These are phyloP conservation scores for Drosophila virilis DNA, from an alignment of 1,140 invertebrate genomes.

Conservation along the genomic window DNA sequence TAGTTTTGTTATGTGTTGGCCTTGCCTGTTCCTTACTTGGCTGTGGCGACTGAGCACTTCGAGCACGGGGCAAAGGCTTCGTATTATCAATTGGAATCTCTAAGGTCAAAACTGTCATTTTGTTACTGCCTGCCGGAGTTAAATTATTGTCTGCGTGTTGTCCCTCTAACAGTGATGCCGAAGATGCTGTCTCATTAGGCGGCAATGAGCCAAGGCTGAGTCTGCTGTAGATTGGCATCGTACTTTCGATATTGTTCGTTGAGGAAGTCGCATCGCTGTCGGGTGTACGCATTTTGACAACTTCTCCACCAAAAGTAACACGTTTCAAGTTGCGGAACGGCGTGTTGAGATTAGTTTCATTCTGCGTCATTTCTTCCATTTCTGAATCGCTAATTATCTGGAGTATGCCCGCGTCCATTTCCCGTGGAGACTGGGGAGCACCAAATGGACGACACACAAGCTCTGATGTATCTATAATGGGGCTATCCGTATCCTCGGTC, in stretches of 20 bases:
- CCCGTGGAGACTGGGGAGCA: slow-evolving; percentile 46
- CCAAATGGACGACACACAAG: slow-evolving; percentile 57
- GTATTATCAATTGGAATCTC: slow-evolving; percentile 81
- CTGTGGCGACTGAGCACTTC: slow-evolving; percentile 30
- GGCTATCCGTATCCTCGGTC: slow-evolving; percentile 71
- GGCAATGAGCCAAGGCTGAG: not conserved
- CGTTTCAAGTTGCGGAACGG: slow-evolving; percentile 86
- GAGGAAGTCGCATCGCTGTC: slow-evolving; percentile 88
- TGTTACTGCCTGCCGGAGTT: slow-evolving; percentile 8
- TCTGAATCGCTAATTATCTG: slow-evolving; percentile 86
- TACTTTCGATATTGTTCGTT: slow-evolving; percentile 56
- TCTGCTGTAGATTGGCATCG: not conserved
- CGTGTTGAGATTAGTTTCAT: slow-evolving; percentile 48
- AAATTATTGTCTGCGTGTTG: not conserved
- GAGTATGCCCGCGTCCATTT: slow-evolving; percentile 83
- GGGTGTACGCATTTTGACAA: slow-evolving; percentile 92
- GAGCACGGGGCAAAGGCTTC: slow-evolving; percentile 56
- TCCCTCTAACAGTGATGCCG: not conserved
- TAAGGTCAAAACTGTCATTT: slow-evolving; percentile 54
- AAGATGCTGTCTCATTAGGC: not conserved
- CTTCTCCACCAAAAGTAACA: slow-evolving; percentile 92
- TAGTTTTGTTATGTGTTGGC: not conserved
- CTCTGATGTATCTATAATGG: slow-evolving; percentile 80
- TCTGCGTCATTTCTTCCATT: slow-evolving; percentile 84
- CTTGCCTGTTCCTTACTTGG: not conserved